Base-by-base conservation (phyloP, 2,888 invertebrate species). In the Drosophila dives region DNA sequence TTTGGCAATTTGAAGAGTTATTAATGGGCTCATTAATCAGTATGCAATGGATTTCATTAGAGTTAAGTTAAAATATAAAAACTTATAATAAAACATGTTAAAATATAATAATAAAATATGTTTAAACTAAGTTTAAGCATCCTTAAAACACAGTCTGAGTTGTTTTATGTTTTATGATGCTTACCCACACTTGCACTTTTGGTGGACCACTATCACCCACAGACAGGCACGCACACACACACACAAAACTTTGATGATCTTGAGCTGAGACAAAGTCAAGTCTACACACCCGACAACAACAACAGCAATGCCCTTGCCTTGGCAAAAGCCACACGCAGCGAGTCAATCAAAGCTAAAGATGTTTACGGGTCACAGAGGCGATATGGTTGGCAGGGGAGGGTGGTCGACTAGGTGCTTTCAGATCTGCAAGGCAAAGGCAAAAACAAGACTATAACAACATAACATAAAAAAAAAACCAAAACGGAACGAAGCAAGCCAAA, bases 311-410 rank as follows among this genome's bases (percentile, higher is more conserved):
- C 85, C 88, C 85, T 85, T 85, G 86, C 77, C 80, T 88, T 74
- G 73, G 75, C 38, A 62, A 71, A 83, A 87, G 48, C 83, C 88
- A 88, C 88, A 86, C 86, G 81, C 86, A 83, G 86, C 66, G 83
- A 70, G 45, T 63, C 72, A 72, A 67, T 78, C 66, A 67, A 75
- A 54, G 40, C 12, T 59, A 17, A 0, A 3, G 40, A 54, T 26
- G 45, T 23, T 45, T 26, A 38, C 1, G 38, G 38, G n/a, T 29
- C 29, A 55, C n/a, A 26, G 29, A 23, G 45, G 40, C 15, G 45
- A 26, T 32, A 23, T 11, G 61, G 36, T 56, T 26, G 54, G n/a
- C 10, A 36, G 20, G 26, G 45, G n/a, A 8, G 11, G 36, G 12
- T 29, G 29, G 15, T 6, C 11, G 42, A 17, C 26, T 42, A 48